Base-by-base conservation (phyloP, 1,140 invertebrate species). In the Hycleus cichorii region DNA sequence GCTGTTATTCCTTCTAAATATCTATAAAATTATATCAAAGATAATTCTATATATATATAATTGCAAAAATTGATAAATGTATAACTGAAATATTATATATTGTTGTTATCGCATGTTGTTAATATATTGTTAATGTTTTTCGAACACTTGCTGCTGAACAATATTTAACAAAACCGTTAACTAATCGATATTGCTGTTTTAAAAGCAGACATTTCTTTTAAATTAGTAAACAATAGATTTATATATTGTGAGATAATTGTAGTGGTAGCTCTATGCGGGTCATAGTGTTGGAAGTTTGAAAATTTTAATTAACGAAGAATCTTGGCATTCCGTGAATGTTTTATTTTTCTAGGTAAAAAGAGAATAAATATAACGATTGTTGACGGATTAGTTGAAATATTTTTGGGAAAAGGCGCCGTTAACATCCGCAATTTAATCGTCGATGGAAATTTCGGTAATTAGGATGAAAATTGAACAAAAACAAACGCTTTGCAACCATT, bases 31-130 rank as follows among this genome's bases (percentile, higher is more conserved):
- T 59, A 62, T 64, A 68, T 58, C 66, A 59, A 60, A 59, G 62
- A 64, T 62, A 32, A 32, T 4, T 18, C 18, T 18, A 18, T 18
- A 4, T 32, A 32, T 32, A 32, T 32, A 32, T 32, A 5, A 32
- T 5, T 32, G 32, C 32, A 42, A 42, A 42, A 42, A 42, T 42
- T 42, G 3, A n/a, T 42, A 8, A 39, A 63, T 66, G 70, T 70
- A 54, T 68, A 71, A 66, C 59, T 69, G 59, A 69, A 62, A 60
- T 57, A 65, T 63, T 64, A 66, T 71, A 67, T 70, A 69, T 69
- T 69, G 68, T 73, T 73, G 72, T 73, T 73, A 72, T 71, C 66
- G 72, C 70, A 73, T 72, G 71, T 73, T 73, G 68, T 73, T 73
- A 64, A 72, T 69, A 18, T 18, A 70, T 72, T 73, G 72, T 73